Base-by-base conservation (phyloP, 2,888 invertebrate genomes). In the Catocala nupta region DNA sequence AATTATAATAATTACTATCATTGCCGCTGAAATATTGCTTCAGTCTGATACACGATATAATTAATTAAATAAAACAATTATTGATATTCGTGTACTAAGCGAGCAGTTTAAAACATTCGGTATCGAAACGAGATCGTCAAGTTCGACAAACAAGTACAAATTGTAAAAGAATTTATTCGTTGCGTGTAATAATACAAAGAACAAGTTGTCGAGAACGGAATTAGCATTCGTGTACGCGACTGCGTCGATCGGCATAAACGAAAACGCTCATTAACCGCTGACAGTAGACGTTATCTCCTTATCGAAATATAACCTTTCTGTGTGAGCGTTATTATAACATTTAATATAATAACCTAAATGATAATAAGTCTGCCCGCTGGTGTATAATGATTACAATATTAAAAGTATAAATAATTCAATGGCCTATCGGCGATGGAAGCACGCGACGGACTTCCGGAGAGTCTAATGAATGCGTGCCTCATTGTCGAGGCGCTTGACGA, bases 351-450 rank as follows among this genome's bases (percentile, higher is more conserved):
- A 92, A 91, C 90, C 87, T 85, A 87, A 91, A 92, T 90, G 88
- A 91, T 92, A 92, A 93, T 93, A 88, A 93, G 91, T 83, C 85
- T 84, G 87, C 82, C 81, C 83, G 81, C 82, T 84, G 84, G 83
- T 89, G 90, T 90, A 90, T 91, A 88, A 91, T 93, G 92, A 93
- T 93, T 91, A 91, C 88, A 91, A 92, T 92, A 91, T 92, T 91
- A 92, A 92, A 92, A 86, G 87, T 90, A 93, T 93, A 93, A 93
- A 94, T 94, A 93, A 94, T 94, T 92, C 93, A 93, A 91, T 89
- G 90, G 85, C 82, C 88, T 90, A 92, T 92, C 90, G 89, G 83
- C 87, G 85, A 78, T 88, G 84, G 84, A 86, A 83, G 90, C 93
- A 93, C 93, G 93, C 93, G 92, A 93, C 86, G 86, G 68, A 90